Percentiles rank a stretch among this genome's conserved stretches.
Evolutionary conservation across 1,140 invertebrate genomes (phyloP).

Genomic region (Drosophila sp.): DNA sequence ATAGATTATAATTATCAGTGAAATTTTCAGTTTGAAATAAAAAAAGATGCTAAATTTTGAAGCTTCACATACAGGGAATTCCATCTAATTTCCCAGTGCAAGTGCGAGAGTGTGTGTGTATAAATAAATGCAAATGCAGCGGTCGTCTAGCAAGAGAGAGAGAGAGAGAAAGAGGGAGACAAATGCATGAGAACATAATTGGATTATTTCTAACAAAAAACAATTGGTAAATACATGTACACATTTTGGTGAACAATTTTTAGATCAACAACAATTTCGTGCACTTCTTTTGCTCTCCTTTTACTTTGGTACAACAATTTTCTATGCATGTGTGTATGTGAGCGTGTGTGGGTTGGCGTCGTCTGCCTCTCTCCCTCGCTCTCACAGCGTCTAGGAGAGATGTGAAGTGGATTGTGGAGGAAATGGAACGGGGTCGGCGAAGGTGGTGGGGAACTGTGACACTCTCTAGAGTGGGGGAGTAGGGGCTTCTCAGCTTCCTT

Average conservation of each 20-base stretch:
- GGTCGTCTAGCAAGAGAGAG: not conserved
- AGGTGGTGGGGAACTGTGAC: too few relatives aligned
- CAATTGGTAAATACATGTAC: constrained; percentile 59
- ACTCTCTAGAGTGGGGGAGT: not conserved
- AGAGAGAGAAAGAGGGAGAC: constrained; percentile 27
- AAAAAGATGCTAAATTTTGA: constrained; percentile 26
- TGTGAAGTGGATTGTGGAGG: too few relatives aligned
- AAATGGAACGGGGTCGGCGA: too few relatives aligned
- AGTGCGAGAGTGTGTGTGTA: constrained; percentile 47
- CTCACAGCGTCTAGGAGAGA: constrained; percentile 1
- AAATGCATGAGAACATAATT: constrained; percentile 64
- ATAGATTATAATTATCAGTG: constrained; percentile 44
- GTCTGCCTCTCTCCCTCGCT: constrained; percentile 11
- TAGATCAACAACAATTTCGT: constrained; percentile 28
- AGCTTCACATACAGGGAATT: not conserved
- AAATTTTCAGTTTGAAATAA: constrained; percentile 60
- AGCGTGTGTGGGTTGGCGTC: constrained; percentile 39
- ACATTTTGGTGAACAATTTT: constrained; percentile 21
- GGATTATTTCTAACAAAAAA: constrained; percentile 62
- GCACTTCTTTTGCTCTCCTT: constrained; percentile 36
- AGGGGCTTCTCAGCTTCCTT: not conserved
- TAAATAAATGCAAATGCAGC: constrained; percentile 61
- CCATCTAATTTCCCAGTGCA: constrained; percentile 34
- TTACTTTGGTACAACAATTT: constrained; percentile 36
- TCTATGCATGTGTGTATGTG: constrained; percentile 42